Evolutionary conservation across 1,140 invertebrate genomes (phyloP).

Genomic region (Trachelipus rathkii): DNA sequence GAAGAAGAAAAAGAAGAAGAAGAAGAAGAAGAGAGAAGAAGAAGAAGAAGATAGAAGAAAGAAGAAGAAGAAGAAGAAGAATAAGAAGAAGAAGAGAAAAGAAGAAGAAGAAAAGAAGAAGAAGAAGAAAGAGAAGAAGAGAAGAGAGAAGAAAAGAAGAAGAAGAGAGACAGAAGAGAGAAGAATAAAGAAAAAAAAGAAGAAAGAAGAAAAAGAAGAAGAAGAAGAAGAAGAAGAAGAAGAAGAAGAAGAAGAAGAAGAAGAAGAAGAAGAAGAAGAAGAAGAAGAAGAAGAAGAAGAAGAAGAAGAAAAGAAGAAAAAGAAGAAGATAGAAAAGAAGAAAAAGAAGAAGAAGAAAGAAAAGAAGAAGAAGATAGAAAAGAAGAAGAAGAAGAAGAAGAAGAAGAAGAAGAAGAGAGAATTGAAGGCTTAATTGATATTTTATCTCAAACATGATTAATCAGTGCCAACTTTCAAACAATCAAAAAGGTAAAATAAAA

Average conservation of each 20-base stretch:
- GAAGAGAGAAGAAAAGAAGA: slow-evolving; percentile 41
- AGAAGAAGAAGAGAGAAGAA: not conserved
- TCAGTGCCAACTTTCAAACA: no score
- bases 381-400: not conserved
- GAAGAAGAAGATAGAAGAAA: not conserved
- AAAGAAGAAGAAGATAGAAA: no score
- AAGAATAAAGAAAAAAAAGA: no score
- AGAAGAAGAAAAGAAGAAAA: not conserved
- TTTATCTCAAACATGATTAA: no score
- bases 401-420: slow-evolving; percentile 5
- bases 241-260: slow-evolving; percentile 16
- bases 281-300: slow-evolving; percentile 5
- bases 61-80: no score
- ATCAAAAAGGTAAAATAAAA: no score
- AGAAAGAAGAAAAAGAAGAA: not conserved
- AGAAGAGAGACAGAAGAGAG: no score
- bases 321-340: no score
- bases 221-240: slow-evolving; percentile 16
- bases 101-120: not conserved
- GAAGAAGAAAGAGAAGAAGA: slow-evolving; percentile 2
- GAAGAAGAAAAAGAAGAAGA: not conserved
- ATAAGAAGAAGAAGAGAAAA: no score
- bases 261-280: slow-evolving; percentile 5
- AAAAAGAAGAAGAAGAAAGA: no score
- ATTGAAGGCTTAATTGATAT: no score